Conservation (phyloP, 2,888 invertebrate genomes). For the Cantharis flavilabris region DNA sequence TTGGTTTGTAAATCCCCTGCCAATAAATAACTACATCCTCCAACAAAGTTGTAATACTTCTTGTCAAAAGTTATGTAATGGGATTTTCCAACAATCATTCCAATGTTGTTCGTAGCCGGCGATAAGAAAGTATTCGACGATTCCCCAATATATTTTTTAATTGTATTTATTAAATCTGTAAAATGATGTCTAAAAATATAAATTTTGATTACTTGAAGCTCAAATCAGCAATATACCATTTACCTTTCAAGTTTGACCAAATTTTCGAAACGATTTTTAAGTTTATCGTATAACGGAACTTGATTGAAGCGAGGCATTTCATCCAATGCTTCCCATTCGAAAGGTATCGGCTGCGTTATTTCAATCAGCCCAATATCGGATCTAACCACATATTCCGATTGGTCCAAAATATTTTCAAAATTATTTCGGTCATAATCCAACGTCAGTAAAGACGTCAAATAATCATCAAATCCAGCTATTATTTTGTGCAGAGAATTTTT, state of each 20-base stretch:
- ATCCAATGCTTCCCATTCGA: slow-evolving; percentile 64
- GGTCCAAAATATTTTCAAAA: slow-evolving; percentile 40
- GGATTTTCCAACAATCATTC: slow-evolving; percentile 60
- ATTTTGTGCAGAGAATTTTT: slow-evolving; percentile 53
- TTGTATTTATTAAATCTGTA: slow-evolving; percentile 24
- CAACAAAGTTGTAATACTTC: slow-evolving; percentile 60
- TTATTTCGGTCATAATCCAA: slow-evolving; percentile 27
- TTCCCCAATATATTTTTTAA: slow-evolving; percentile 31
- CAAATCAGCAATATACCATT: background rate
- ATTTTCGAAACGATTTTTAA: slow-evolving; percentile 53
- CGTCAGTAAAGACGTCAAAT: slow-evolving; percentile 44
- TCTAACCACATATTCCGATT: slow-evolving; percentile 61
- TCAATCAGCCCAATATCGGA: slow-evolving; percentile 59
- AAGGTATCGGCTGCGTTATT: slow-evolving; percentile 62
- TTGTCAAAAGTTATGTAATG: slow-evolving; percentile 67
- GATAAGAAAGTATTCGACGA: slow-evolving; percentile 27
- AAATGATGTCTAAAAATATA: slow-evolving; percentile 29
- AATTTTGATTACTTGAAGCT: background rate
- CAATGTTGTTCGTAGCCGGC: slow-evolving; percentile 56
- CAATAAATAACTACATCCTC: slow-evolving; percentile 64
- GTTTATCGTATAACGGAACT: slow-evolving; percentile 58
- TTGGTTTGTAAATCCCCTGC: slow-evolving; percentile 63
- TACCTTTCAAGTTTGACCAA: slow-evolving; percentile 54
- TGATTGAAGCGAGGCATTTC: slow-evolving; percentile 61
- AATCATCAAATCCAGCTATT: slow-evolving; percentile 55